phyloP scores from a whole-genome alignment of 2,113 vertebrate species.

The Sylvilagus bachmani region DNA sequence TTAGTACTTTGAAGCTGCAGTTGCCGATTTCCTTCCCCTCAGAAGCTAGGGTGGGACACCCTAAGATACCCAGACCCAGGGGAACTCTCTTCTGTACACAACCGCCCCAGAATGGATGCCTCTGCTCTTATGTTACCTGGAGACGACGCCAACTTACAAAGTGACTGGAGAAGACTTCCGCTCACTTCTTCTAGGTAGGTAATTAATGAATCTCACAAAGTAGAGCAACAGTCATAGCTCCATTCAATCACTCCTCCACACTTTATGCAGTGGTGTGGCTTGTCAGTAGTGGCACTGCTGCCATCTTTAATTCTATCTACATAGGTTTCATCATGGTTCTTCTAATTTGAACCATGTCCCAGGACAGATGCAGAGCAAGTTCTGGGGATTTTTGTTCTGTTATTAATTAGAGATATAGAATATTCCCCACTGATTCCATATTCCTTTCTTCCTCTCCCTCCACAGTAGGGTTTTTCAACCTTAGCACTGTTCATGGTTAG shows the following conservation, averaged over 20 bases:
- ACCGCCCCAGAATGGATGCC: background rate
- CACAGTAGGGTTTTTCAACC: background rate
- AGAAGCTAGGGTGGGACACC: accelerated
- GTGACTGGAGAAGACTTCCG: background rate
- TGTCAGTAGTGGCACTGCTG: too few species aligned
- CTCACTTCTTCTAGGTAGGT: background rate
- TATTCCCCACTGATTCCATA: background rate
- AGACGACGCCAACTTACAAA: background rate
- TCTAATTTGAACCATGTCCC: background rate
- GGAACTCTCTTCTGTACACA: background rate
- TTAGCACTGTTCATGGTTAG: background rate
- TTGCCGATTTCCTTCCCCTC: background rate
- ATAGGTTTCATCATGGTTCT: background rate
- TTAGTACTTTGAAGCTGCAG: background rate
- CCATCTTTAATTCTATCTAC: background rate
- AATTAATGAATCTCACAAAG: background rate
- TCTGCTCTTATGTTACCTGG: background rate
- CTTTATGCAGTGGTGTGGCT: background rate
- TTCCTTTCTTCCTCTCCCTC: background rate
- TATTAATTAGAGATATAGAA: background rate
- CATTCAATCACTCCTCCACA: background rate
- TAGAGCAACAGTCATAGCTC: background rate
- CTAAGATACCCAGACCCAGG: too few species aligned
- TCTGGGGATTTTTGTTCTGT: background rate
- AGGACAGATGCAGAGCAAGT: background rate